Evolutionary conservation across 2,888 invertebrate species (phyloP).

Genomic region (Epinotia bilunana): DNA sequence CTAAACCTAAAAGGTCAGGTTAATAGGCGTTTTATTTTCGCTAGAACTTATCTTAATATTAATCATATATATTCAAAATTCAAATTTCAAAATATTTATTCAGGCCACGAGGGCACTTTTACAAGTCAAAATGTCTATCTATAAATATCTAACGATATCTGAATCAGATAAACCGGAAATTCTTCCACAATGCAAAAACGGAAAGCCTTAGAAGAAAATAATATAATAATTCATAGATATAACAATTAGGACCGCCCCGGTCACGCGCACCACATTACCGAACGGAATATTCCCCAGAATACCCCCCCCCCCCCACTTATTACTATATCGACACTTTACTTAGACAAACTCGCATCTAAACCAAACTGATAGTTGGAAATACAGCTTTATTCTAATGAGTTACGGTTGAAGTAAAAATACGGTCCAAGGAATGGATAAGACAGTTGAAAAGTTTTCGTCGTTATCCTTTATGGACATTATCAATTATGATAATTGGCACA

Average conservation of each 20-base stretch:
- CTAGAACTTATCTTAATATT: not conserved
- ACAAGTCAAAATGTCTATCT: too few relatives aligned
- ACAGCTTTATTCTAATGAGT: not conserved
- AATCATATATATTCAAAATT: too few relatives aligned
- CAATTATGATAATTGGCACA: conserved; percentile 49
- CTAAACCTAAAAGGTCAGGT: too few relatives aligned
- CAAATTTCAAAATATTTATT: too few relatives aligned
- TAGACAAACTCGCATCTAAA: conserved; percentile 2
- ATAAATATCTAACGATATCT: not conserved
- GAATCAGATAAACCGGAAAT: not conserved
- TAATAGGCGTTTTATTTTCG: not conserved
- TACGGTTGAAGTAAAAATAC: not conserved
- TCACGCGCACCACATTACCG: conserved; percentile 53
- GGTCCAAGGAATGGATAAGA: not conserved
- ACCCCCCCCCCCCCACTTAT: conserved; percentile 30
- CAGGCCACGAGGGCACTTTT: too few relatives aligned
- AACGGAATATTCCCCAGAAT: conserved; percentile 39
- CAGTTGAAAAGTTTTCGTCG: conserved; percentile 22
- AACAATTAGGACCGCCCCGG: conserved; percentile 51
- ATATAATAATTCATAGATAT: conserved; percentile 46
- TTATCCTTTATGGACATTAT: conserved; percentile 49
- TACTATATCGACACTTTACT: conserved; percentile 26
- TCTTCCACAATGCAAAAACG: conserved; percentile 12
- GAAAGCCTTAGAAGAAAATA: conserved; percentile 8
- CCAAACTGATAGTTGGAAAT: not conserved